phyloP scores from a whole-genome alignment of 2,113 vertebrate species.

The Pteropus alecto region DNA sequence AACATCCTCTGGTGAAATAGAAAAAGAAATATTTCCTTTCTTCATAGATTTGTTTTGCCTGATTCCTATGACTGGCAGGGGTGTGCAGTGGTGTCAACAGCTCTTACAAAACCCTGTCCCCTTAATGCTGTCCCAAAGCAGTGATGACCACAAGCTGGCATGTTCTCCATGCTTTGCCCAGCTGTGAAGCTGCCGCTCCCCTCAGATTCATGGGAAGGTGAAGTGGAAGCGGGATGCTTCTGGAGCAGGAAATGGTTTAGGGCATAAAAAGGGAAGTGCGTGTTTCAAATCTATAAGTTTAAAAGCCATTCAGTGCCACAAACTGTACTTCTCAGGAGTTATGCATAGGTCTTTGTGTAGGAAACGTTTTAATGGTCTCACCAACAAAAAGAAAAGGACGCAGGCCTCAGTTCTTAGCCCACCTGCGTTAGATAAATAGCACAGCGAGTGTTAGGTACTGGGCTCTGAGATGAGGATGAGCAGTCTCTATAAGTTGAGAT shows the following conservation, averaged over 20 bases:
- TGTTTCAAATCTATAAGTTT: neutral
- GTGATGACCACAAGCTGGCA: neutral
- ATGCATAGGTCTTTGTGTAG: neutral
- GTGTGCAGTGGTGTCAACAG: neutral
- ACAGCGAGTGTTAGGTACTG: neutral
- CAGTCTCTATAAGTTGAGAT: neutral
- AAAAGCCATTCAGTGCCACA: neutral
- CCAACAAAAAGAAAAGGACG: neutral
- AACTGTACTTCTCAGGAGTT: neutral
- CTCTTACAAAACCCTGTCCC: neutral
- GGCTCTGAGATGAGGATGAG: neutral
- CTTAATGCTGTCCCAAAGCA: neutral
- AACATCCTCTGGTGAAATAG: neutral
- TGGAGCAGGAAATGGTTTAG: neutral
- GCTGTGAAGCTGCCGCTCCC: rapidly evolving
- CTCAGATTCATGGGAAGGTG: neutral
- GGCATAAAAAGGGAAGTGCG: neutral
- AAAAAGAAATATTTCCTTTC: slow-evolving; percentile 12
- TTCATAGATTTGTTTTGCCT: neutral
- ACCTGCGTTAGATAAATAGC: neutral
- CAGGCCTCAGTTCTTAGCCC: neutral
- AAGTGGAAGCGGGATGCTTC: neutral
- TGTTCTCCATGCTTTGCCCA: neutral
- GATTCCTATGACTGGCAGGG: neutral
- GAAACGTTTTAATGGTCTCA: neutral